phyloP scores from a whole-genome alignment of 2,888 invertebrate genomes.

The Agriopis leucophaearia region DNA sequence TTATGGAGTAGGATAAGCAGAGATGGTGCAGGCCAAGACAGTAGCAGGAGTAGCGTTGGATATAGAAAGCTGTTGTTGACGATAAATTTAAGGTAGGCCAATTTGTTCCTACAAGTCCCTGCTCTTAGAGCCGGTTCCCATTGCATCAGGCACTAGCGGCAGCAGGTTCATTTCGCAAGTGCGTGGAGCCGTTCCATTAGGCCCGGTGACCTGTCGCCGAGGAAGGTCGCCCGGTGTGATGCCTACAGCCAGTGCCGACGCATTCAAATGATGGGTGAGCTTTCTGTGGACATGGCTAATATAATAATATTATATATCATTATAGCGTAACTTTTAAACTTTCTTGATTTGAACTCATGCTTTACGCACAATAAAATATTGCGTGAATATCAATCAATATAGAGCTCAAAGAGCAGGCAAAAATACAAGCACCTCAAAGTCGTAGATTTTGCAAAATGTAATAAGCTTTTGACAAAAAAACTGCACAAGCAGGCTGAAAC shows the following conservation, averaged over 20 bases:
- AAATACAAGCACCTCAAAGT: too few relatives aligned
- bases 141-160: constrained; percentile 5
- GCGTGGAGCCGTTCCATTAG: constrained; percentile 64
- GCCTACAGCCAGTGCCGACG: constrained; percentile 73
- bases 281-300: constrained; percentile 53
- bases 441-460: too few relatives aligned
- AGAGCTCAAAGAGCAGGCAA: too few relatives aligned
- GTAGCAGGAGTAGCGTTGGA: too few relatives aligned
- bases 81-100: neutral
- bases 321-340: neutral
- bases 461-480: too few relatives aligned
- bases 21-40: too few relatives aligned
- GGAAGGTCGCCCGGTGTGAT: constrained; percentile 78
- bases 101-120: neutral
- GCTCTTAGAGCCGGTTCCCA: constrained; percentile 4
- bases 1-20: too few relatives aligned
- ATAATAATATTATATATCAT: neutral
- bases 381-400: too few relatives aligned
- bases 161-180: constrained; percentile 57
- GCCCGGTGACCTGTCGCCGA: constrained; percentile 76
- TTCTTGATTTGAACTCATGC: too few relatives aligned
- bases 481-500: too few relatives aligned
- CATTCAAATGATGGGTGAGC: constrained; percentile 60
- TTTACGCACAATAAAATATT: too few relatives aligned
- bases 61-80: neutral